Evolutionary conservation across 2,797 vertebrate species (phyloP).

Genomic region (Pteronotus mesoamericanus): DNA sequence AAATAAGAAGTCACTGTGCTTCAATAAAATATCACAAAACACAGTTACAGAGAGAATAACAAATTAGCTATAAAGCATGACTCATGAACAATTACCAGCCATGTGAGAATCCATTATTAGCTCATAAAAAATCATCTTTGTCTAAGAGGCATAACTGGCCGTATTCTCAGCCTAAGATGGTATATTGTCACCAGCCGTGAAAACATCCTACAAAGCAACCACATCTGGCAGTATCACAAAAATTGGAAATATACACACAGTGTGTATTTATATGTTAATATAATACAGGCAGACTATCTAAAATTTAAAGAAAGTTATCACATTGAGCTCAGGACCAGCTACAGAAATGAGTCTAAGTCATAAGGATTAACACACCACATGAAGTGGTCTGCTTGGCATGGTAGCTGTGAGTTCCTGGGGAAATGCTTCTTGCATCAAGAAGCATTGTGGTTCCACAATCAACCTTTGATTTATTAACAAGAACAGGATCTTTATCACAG

Average conservation of each 20-base stretch:
- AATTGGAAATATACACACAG: neutral
- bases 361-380: neutral
- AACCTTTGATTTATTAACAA: neutral
- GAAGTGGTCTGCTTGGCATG: neutral
- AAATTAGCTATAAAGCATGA: neutral
- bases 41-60: slow-evolving; percentile 3
- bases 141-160: neutral
- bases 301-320: neutral
- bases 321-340: neutral
- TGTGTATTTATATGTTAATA: neutral
- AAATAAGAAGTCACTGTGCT: neutral
- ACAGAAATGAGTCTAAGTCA: neutral
- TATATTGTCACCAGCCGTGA: neutral
- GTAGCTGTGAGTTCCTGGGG: neutral
- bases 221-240: neutral
- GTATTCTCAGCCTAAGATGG: neutral
- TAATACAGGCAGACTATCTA: neutral
- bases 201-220: neutral
- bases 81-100: neutral
- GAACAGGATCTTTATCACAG: neutral
- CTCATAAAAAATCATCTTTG: slow-evolving; percentile 4
- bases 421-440: neutral
- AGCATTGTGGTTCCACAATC: neutral
- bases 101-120: slow-evolving; percentile 25
- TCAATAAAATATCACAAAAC: slow-evolving; percentile 54